These are phyloP conservation scores for Idaea aversata DNA, from an alignment of 2,888 invertebrate genomes.

Conservation along the genomic window DNA sequence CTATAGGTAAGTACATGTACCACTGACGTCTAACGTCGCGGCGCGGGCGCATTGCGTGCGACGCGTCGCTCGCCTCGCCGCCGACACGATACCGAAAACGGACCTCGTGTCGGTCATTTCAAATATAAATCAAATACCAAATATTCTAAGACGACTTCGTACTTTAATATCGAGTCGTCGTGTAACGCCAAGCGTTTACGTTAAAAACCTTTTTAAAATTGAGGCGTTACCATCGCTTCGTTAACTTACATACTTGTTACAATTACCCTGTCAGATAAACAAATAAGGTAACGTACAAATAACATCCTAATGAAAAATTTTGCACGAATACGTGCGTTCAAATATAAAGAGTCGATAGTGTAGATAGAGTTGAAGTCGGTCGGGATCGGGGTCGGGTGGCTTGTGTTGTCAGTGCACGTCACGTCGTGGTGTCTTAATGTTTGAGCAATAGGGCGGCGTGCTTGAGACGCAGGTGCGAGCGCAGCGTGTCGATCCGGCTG, in stretches of 20 bases:
- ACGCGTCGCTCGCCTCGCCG: neutral
- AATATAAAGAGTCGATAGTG: conserved; percentile 17
- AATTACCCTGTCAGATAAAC: conserved; percentile 75
- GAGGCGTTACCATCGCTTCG: conserved; percentile 19
- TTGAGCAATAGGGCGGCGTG: conserved; percentile 80
- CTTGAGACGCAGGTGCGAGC: conserved; percentile 89
- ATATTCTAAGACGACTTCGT: conserved; percentile 1
- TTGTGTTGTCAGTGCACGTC: conserved; percentile 11
- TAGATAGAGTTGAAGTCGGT: conserved; percentile 12
- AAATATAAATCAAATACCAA: conserved; percentile 4
- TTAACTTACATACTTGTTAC: conserved; percentile 23
- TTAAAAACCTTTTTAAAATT: conserved; percentile 13
- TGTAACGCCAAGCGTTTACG: conserved; percentile 18
- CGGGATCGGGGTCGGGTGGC: conserved; percentile 36
- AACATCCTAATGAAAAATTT: conserved; percentile 59
- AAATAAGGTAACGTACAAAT: conserved; percentile 54
- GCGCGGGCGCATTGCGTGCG: neutral
- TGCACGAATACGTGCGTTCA: conserved; percentile 67
- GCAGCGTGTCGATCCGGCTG: conserved; percentile 92
- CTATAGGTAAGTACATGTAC: neutral
- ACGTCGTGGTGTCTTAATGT: conserved; percentile 46
- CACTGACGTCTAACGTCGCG: neutral
- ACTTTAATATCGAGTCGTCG: neutral
- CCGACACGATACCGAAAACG: conserved; percentile 1
- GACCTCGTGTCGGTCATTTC: neutral